phyloP scores from a whole-genome alignment of 1,140 invertebrate genomes.

The Sycophaga agraensis region DNA sequence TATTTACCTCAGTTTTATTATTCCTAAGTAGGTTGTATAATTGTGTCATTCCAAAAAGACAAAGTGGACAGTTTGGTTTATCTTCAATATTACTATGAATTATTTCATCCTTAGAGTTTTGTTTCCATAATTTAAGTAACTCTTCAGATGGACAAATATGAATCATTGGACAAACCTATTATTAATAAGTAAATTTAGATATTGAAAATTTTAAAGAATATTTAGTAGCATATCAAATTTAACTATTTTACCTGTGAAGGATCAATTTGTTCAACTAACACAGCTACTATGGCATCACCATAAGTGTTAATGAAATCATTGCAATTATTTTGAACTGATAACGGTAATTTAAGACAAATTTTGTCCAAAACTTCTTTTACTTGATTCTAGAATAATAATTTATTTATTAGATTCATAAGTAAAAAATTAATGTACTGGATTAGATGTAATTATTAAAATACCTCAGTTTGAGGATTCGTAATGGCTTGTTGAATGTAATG shows the following conservation, averaged over 20 bases:
- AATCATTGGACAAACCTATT: conserved; percentile 65
- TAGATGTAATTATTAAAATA: conserved; percentile 36
- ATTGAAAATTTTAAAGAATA: no score
- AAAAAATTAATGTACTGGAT: neutral
- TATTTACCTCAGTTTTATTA: conserved; percentile 70
- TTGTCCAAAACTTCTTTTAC: conserved; percentile 67
- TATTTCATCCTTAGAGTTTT: conserved; percentile 54
- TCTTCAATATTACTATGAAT: conserved; percentile 58
- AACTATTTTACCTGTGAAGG: conserved; percentile 67
- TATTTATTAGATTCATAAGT: conserved; percentile 22
- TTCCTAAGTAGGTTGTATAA: conserved; percentile 68
- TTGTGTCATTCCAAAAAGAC: conserved; percentile 76
- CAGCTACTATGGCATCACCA: conserved; percentile 72
- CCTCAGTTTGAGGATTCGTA: conserved; percentile 69
- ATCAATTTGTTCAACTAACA: conserved; percentile 80
- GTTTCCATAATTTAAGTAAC: conserved; percentile 47
- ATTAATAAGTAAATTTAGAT: no score
- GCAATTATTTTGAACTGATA: conserved; percentile 67
- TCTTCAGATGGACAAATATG: conserved; percentile 59
- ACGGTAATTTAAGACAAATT: conserved; percentile 70
- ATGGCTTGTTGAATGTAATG: conserved; percentile 76
- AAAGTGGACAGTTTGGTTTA: conserved; percentile 74
- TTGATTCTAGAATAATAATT: conserved; percentile 56
- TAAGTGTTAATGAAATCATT: conserved; percentile 74
- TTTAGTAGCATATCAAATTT: no score